A percentile compares a stretch with the other conserved stretches of the same genome.
These are phyloP conservation scores for Cydia amplana DNA, from an alignment of 1,140 invertebrate species.

Conservation along the genomic window DNA sequence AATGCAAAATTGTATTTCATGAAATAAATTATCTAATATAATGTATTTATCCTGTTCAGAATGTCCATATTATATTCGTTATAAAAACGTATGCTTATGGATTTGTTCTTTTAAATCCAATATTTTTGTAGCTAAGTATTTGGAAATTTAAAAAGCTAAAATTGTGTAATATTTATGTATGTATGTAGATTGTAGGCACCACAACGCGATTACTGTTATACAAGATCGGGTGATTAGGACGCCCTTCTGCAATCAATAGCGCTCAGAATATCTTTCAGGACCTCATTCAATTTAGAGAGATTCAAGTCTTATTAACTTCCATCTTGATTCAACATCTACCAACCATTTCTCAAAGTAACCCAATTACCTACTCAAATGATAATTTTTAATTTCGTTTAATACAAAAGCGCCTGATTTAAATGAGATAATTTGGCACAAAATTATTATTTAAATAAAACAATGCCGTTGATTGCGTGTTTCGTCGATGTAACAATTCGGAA, in stretches of 20 bases:
- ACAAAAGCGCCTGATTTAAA: constrained; percentile 6
- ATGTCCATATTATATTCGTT: too few relatives aligned
- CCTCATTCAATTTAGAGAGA: constrained; percentile 14
- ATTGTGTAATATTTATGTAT: too few relatives aligned
- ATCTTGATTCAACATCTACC: neutral
- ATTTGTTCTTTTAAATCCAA: too few relatives aligned
- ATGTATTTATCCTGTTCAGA: too few relatives aligned
- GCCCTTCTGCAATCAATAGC: neutral
- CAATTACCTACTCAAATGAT: constrained; percentile 19
- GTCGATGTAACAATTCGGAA: neutral
- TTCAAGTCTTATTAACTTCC: constrained; percentile 8
- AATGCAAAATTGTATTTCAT: too few relatives aligned
- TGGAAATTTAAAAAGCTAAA: neutral
- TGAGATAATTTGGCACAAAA: neutral
- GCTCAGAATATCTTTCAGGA: constrained; percentile 3
- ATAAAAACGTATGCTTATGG: too few relatives aligned
- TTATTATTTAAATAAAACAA: constrained; percentile 8
- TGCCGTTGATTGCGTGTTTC: neutral
- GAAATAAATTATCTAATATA: too few relatives aligned
- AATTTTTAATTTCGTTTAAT: constrained; percentile 6
- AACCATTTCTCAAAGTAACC: constrained; percentile 9
- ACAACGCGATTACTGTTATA: neutral
- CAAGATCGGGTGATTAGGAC: constrained; percentile 5
- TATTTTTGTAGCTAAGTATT: too few relatives aligned
- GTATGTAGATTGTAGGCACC: neutral